These are phyloP conservation scores for Bombus sibiricus DNA, from an alignment of 1,140 invertebrate species.

Conservation along the genomic window DNA sequence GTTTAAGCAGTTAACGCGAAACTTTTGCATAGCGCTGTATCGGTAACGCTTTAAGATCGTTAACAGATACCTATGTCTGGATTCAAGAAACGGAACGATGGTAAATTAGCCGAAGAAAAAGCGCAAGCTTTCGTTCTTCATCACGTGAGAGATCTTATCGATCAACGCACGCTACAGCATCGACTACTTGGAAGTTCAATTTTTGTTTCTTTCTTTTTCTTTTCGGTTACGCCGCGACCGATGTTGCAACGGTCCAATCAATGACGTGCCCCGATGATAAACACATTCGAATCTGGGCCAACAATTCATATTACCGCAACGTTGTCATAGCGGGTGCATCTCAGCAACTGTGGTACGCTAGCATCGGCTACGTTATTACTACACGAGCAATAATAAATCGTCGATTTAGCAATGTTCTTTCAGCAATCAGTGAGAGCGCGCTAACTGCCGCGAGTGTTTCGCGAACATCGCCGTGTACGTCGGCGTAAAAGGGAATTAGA, in stretches of 20 bases:
- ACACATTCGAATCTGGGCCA: conserved; percentile 48
- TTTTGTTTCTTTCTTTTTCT: neutral
- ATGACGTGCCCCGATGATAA: conserved; percentile 19
- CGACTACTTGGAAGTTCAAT: neutral
- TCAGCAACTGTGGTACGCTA: conserved; percentile 23
- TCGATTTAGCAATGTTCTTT: conserved; percentile 70
- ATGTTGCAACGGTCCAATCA: conserved; percentile 50
- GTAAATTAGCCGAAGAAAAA: neutral
- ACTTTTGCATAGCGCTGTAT: too few species aligned
- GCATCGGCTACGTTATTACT: conserved; percentile 58
- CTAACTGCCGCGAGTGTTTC: conserved; percentile 44
- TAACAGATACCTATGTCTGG: neutral
- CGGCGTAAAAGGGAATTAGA: neutral
- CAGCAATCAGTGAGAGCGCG: conserved; percentile 64
- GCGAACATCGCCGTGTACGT: conserved; percentile 18
- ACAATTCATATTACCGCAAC: conserved; percentile 60
- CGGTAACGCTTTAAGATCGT: too few species aligned
- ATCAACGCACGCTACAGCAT: neutral
- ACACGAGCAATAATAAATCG: conserved; percentile 70
- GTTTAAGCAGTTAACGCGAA: neutral
- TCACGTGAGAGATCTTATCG: neutral
- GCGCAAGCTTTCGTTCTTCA: neutral
- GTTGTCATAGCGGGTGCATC: conserved; percentile 63
- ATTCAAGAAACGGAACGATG: neutral
- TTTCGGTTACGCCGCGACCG: neutral